Evolutionary conservation across 1,140 invertebrate species (phyloP).

Genomic region (Trissolcus basalis): DNA sequence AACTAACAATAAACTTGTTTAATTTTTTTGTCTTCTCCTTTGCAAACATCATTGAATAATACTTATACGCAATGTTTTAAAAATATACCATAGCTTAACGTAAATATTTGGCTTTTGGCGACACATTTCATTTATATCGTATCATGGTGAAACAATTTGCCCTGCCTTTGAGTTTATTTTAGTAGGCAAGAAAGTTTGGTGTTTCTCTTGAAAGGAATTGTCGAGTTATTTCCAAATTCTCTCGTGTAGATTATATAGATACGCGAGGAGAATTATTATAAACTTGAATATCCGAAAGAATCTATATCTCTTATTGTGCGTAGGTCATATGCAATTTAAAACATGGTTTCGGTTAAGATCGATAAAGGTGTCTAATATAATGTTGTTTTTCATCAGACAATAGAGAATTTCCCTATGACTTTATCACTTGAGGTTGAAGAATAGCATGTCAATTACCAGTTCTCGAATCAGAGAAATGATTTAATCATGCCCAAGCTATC

Average conservation of each 20-base stretch:
- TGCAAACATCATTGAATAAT: slow-evolving; percentile 5
- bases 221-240: too few relatives aligned
- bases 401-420: too few relatives aligned
- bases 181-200: slow-evolving; percentile 4
- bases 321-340: too few relatives aligned
- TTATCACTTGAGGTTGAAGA: too few relatives aligned
- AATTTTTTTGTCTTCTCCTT: not conserved
- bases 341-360: too few relatives aligned
- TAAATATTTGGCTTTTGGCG: slow-evolving; percentile 3
- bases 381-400: too few relatives aligned
- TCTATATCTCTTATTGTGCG: too few relatives aligned
- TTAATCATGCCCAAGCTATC: slow-evolving; percentile 13
- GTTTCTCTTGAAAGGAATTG: not conserved
- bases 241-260: too few relatives aligned
- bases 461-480: slow-evolving; percentile 24
- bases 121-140: slow-evolving; percentile 17
- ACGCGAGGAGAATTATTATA: too few relatives aligned
- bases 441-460: slow-evolving; percentile 9
- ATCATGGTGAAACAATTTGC: slow-evolving; percentile 7
- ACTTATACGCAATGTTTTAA: slow-evolving; percentile 18
- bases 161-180: slow-evolving; percentile 6
- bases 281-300: too few relatives aligned
- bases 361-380: too few relatives aligned
- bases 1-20: slow-evolving; percentile 10
- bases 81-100: slow-evolving; percentile 8